phyloP scores from a whole-genome alignment of 2,797 vertebrate genomes.

The Cirrhinus mrigala region DNA sequence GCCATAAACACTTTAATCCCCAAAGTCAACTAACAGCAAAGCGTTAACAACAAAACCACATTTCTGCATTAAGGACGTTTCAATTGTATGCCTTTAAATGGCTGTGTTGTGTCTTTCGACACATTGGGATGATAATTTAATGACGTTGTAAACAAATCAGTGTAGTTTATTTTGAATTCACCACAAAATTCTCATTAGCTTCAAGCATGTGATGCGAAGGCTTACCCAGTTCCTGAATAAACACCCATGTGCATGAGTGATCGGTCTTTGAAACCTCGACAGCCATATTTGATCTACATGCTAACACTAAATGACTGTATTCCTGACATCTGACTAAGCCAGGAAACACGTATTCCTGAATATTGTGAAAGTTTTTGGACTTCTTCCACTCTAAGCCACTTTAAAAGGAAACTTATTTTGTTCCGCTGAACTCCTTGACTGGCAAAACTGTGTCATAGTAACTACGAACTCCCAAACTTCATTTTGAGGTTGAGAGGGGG shows the following conservation, averaged over 20 bases:
- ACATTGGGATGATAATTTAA: background rate
- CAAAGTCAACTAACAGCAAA: background rate
- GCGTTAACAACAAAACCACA: slow-evolving; percentile 5
- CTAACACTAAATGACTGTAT: background rate
- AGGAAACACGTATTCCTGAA: background rate
- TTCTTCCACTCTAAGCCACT: background rate
- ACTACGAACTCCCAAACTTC: background rate
- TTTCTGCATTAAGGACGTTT: background rate
- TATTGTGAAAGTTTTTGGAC: background rate
- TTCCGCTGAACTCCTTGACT: background rate
- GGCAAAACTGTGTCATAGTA: background rate
- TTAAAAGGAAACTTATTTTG: background rate
- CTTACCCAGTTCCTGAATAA: background rate
- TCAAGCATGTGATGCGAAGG: background rate
- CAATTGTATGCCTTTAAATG: background rate
- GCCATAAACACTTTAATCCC: slow-evolving; percentile 6
- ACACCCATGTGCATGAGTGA: background rate
- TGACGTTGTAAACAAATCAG: background rate
- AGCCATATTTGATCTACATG: background rate
- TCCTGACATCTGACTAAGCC: background rate
- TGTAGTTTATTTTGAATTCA: background rate
- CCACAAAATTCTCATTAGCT: background rate
- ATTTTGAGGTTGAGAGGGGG: background rate
- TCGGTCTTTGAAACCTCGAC: background rate
- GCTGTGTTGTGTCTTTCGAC: background rate